Conservation (phyloP, 1,140 invertebrate genomes). For the Cheumatopsyche charites region DNA sequence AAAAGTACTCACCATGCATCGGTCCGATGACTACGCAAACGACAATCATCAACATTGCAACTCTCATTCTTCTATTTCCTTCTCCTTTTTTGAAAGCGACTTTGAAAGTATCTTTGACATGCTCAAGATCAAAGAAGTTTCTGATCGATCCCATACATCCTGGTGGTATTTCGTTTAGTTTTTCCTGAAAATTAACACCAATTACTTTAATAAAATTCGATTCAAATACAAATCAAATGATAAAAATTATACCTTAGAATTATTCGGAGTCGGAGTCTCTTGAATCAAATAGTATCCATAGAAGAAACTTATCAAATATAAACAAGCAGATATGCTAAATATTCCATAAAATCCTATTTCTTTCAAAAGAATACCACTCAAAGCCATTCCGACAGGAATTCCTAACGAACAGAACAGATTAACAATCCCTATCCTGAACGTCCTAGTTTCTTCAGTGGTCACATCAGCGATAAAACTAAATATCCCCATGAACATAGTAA, state of each 20-base stretch:
- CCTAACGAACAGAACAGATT: constrained; percentile 82
- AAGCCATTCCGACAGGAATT: constrained; percentile 77
- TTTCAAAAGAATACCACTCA: constrained; percentile 73
- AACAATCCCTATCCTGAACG: constrained; percentile 81
- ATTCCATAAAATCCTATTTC: constrained; percentile 82
- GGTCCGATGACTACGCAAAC: constrained; percentile 84
- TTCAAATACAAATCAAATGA: neutral
- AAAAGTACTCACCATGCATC: constrained; percentile 70
- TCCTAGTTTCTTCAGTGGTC: constrained; percentile 79
- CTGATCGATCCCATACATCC: constrained; percentile 51
- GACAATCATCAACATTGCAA: constrained; percentile 77
- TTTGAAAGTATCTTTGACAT: constrained; percentile 74
- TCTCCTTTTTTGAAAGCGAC: constrained; percentile 77
- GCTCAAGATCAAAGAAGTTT: constrained; percentile 75
- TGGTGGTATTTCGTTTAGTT: constrained; percentile 11
- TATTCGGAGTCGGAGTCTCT: constrained; percentile 62
- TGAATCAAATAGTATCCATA: constrained; percentile 72
- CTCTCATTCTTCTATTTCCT: constrained; percentile 71
- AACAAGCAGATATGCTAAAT: constrained; percentile 72
- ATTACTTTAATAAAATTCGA: neutral
- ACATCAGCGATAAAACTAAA: constrained; percentile 90
- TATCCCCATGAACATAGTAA: constrained; percentile 87
- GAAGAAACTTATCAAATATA: constrained; percentile 76
- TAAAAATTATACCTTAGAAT: constrained; percentile 53
- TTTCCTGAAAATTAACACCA: constrained; percentile 21